Evolutionary conservation across 2,113 vertebrate genomes (phyloP).

Genomic region (Cavia aperea): DNA sequence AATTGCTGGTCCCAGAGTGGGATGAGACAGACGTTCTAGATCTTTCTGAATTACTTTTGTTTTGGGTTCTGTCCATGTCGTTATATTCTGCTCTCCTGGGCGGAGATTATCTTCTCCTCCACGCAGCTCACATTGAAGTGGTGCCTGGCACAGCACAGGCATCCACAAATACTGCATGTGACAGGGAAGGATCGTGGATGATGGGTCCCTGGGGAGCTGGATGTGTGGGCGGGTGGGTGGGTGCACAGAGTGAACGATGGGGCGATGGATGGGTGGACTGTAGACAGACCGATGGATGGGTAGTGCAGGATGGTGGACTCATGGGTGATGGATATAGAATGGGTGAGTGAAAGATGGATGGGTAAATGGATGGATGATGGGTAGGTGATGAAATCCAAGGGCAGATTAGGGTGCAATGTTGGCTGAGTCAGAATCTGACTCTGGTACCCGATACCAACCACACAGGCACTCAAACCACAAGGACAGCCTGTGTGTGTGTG

Average conservation of each 20-base stretch:
- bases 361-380: neutral
- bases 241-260: neutral
- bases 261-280: neutral
- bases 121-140: neutral
- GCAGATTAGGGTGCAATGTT: neutral
- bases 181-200: no score
- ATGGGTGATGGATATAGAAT: neutral
- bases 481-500: fast-evolving
- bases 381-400: neutral
- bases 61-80: neutral
- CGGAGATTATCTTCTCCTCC: neutral
- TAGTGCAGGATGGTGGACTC: neutral
- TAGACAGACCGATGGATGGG: neutral
- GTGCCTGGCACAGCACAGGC: neutral
- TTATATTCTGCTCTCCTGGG: neutral
- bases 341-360: neutral
- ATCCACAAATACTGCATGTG: neutral
- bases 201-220: neutral
- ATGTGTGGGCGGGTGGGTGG: fast-evolving
- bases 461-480: neutral
- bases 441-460: neutral
- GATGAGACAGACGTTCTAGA: neutral
- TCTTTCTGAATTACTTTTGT: neutral
- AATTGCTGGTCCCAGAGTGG: neutral
- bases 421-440: neutral